These are phyloP conservation scores for Myotis myotis DNA, from an alignment of 2,797 vertebrate species.

Conservation along the genomic window DNA sequence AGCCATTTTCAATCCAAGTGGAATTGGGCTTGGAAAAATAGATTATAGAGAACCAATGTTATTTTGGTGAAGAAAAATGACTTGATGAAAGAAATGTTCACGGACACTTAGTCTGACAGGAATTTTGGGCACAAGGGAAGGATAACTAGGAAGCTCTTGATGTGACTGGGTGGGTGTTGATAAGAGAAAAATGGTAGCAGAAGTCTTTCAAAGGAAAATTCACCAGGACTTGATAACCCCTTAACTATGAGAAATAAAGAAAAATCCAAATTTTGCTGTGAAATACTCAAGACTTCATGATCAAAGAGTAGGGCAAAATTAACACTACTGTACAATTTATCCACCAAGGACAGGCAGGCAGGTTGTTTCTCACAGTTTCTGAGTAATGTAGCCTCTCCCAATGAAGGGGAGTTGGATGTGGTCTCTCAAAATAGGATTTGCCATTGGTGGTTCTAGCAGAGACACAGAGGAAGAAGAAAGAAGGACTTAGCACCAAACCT, in stretches of 20 bases:
- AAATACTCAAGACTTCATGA: neutral
- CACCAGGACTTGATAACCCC: neutral
- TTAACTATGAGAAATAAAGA: slow-evolving; percentile 1
- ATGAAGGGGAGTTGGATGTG: neutral
- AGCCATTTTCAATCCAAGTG: neutral
- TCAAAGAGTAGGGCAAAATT: neutral
- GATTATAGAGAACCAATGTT: slow-evolving; percentile 12
- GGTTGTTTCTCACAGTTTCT: neutral
- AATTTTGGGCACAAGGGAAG: neutral
- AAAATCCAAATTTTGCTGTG: neutral
- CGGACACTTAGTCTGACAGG: neutral
- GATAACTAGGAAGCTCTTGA: neutral
- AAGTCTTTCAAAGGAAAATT: slow-evolving; percentile 14
- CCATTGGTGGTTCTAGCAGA: neutral
- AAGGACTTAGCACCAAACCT: neutral
- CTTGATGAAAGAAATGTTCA: neutral
- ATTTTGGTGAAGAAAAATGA: slow-evolving; percentile 44
- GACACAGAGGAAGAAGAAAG: neutral
- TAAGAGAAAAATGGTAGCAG: neutral
- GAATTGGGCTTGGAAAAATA: slow-evolving; percentile 23
- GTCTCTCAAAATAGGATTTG: slow-evolving; percentile 37
- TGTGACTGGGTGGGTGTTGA: neutral
- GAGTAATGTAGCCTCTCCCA: neutral
- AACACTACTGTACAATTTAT: neutral
- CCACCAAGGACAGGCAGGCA: neutral